phyloP scores from a whole-genome alignment of 2,888 invertebrate genomes.

The Drosophila differens region DNA sequence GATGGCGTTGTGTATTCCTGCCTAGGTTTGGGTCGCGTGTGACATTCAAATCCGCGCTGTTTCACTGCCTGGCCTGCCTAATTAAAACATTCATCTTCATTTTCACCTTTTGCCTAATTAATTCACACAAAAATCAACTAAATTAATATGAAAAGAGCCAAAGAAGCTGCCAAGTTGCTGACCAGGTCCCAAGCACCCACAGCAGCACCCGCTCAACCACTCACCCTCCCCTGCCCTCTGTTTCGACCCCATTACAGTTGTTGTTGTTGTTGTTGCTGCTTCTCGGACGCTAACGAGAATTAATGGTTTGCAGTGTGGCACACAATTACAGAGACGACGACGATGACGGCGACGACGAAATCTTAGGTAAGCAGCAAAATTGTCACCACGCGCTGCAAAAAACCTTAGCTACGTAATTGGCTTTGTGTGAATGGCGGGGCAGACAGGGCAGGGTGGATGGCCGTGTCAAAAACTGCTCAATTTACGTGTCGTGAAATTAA shows the following conservation, averaged over 20 bases:
- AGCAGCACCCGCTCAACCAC: neutral
- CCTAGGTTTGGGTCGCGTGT: conserved; percentile 35
- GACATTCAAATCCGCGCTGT: conserved; percentile 66
- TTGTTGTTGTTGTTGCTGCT: conserved; percentile 46
- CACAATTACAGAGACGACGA: conserved; percentile 78
- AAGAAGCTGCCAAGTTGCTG: conserved; percentile 74
- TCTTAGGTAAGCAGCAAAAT: conserved; percentile 79
- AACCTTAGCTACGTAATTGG: conserved; percentile 73
- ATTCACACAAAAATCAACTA: conserved; percentile 83
- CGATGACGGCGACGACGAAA: conserved; percentile 60
- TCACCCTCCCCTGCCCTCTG: neutral
- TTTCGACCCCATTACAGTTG: conserved; percentile 37
- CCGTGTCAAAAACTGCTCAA: conserved; percentile 82
- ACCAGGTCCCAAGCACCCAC: conserved; percentile 49
- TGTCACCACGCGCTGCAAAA: conserved; percentile 67
- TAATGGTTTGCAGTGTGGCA: conserved; percentile 84
- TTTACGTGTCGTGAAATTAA: conserved; percentile 85
- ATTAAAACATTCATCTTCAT: conserved; percentile 85
- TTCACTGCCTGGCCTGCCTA: conserved; percentile 65
- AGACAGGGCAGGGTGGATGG: neutral
- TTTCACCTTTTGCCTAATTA: conserved; percentile 85
- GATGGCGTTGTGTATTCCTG: neutral
- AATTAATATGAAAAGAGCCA: conserved; percentile 83
- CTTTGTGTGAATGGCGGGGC: conserved; percentile 48
- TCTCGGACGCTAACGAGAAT: conserved; percentile 82